Evolutionary conservation across 2,113 vertebrate species (phyloP), one percentile per base, ranked within the genome.

Genomic region (Furnarius figulus): DNA sequence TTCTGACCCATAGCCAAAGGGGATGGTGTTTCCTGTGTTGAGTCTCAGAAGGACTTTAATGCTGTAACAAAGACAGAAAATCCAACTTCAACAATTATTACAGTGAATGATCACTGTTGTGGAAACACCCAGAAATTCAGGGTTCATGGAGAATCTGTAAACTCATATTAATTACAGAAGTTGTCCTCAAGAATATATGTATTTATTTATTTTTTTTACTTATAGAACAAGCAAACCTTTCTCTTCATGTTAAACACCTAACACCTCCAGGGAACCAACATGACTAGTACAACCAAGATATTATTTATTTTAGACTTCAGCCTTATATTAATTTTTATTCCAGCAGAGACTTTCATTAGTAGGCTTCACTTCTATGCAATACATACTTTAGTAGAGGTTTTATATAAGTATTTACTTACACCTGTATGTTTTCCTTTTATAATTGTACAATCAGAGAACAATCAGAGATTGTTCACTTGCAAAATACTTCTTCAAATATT

Each of bases 181-280:
- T 40, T 89, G 12, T 81, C 31, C 23, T 56, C 13, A 11, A 28
- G 30, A 58, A 46, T 5, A 20, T 10, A 25, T 44, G 16, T 39
- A 42, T 42, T 15, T 42, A 42, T 42, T 15, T 40, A 40, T 40
- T 10, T 65, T 18, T 55, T 70, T 63, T 42, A 58, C 18, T 49
- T 23, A 17, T 12, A 85, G 56, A 61, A 71, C 27, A 72, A 17
- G 7, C 7, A 33, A 59, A 67, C 2, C 0, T 0, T 37, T 23
- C 8, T 76, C 12, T 56, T 59, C 37, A 61, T 40, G 23, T 82
- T 35, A 91, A 56, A 49, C 3, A 22, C 35, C 15, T 56, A 83
- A 58, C 7, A 68, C 4, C 24, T 61, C 25, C 72, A 79, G 35
- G 21, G 25, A 73, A 10, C 15, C 42, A 58, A 17, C 23, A 11